These are phyloP conservation scores for Etheostoma nigrum DNA, from an alignment of 2,797 vertebrate genomes.

Conservation along the genomic window DNA sequence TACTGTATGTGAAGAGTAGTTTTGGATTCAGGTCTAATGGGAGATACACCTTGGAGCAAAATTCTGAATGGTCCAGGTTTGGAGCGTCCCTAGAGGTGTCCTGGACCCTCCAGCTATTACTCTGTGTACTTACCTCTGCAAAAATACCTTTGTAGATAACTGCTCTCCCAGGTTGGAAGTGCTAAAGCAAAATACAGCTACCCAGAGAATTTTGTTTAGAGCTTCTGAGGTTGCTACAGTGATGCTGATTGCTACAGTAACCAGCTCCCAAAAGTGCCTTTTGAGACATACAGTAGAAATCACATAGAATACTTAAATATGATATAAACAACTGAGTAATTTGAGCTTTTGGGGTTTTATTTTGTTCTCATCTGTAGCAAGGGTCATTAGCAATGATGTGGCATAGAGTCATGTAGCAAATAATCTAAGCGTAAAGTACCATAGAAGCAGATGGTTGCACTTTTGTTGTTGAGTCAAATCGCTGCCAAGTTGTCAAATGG, in stretches of 20 bases:
- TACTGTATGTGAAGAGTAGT: neutral
- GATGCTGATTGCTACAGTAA: conserved; percentile 46
- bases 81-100: conserved; percentile 40
- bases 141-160: conserved; percentile 28
- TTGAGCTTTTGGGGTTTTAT: conserved; percentile 32
- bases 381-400: conserved; percentile 18
- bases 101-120: conserved; percentile 40
- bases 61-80: conserved; percentile 45
- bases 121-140: conserved; percentile 37
- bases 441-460: conserved; percentile 19
- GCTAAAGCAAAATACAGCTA: conserved; percentile 29
- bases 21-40: conserved; percentile 15
- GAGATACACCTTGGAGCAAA: conserved; percentile 31
- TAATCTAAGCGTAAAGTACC: neutral
- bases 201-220: conserved; percentile 38
- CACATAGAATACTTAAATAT: conserved; percentile 3
- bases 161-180: conserved; percentile 28
- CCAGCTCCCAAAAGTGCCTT: conserved; percentile 40
- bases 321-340: conserved; percentile 32
- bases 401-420: neutral
- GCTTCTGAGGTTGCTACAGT: conserved; percentile 23
- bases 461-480: conserved; percentile 37
- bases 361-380: conserved; percentile 13
- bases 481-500: conserved; percentile 24
- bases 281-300: conserved; percentile 29